Conservation (phyloP, 2,113 vertebrate species). For the Cephalopholis sonnerati region DNA sequence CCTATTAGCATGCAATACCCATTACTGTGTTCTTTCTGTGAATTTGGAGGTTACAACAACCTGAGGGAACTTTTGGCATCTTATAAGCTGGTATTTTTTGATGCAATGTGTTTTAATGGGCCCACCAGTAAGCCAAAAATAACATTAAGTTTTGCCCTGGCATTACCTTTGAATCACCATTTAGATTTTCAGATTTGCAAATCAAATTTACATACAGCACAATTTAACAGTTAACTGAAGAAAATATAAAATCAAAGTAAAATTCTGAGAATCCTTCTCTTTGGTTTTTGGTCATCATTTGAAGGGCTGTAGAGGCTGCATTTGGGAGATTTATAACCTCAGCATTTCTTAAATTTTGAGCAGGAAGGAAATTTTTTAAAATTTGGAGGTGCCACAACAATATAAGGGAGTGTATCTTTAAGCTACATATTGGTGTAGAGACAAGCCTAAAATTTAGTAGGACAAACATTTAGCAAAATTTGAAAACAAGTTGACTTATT, state of each 20-base stretch:
- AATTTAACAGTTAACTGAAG: not conserved
- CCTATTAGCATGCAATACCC: not conserved
- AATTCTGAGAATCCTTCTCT: not conserved
- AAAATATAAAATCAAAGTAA: not conserved
- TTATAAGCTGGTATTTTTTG: not conserved
- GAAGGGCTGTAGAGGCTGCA: not conserved
- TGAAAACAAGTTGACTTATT: not conserved
- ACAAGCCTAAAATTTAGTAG: not conserved
- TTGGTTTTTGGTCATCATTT: not conserved
- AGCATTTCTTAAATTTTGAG: not conserved
- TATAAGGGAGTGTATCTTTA: slow-evolving; percentile 6
- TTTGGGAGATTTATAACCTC: not conserved
- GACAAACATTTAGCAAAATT: not conserved
- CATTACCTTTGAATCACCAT: not conserved
- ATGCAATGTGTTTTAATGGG: too few relatives aligned
- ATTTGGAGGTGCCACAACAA: not conserved
- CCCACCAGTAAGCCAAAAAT: too few relatives aligned
- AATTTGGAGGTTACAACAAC: not conserved
- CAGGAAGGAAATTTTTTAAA: not conserved
- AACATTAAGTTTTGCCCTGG: not conserved
- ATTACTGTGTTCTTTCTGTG: not conserved
- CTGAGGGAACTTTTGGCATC: not conserved
- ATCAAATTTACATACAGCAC: not conserved
- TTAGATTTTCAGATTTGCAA: not conserved
- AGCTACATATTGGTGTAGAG: slow-evolving; percentile 7